These are phyloP conservation scores for Cantharis nigra DNA, from an alignment of 2,888 invertebrate genomes.

Conservation along the genomic window DNA sequence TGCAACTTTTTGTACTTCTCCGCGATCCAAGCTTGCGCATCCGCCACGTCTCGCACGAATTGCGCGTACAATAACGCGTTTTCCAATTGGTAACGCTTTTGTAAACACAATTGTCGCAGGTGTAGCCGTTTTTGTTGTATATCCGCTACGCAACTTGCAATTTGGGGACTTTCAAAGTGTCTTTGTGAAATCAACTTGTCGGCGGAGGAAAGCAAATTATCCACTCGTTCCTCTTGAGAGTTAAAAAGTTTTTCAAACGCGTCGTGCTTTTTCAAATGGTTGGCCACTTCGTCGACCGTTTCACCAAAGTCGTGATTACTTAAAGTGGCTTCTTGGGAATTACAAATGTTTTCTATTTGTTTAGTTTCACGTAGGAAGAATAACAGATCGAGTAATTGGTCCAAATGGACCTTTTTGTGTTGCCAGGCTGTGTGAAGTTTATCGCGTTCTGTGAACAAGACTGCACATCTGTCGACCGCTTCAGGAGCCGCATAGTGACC, in stretches of 20 bases:
- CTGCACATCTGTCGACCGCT: slow-evolving; percentile 78
- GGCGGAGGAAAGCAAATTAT: slow-evolving; percentile 80
- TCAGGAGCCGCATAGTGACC: slow-evolving; percentile 80
- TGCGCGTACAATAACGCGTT: slow-evolving; percentile 84
- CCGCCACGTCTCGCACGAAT: slow-evolving; percentile 89
- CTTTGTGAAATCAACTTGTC: slow-evolving; percentile 85
- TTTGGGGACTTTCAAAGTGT: slow-evolving; percentile 86
- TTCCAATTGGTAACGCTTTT: slow-evolving; percentile 70
- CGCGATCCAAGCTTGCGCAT: slow-evolving; percentile 88
- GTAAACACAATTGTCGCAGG: slow-evolving; percentile 69
- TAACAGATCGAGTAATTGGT: slow-evolving; percentile 91
- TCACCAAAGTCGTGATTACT: slow-evolving; percentile 72
- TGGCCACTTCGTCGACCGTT: slow-evolving; percentile 87
- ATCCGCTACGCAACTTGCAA: slow-evolving; percentile 74
- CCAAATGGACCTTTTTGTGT: slow-evolving; percentile 83
- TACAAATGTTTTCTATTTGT: slow-evolving; percentile 86
- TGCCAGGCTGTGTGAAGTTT: slow-evolving; percentile 86
- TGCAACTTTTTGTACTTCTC: slow-evolving; percentile 89
- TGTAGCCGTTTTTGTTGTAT: slow-evolving; percentile 73
- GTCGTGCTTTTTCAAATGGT: slow-evolving; percentile 89
- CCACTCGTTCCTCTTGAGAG: slow-evolving; percentile 87
- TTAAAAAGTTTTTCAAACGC: slow-evolving; percentile 90
- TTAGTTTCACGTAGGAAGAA: slow-evolving; percentile 94
- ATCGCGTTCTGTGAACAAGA: slow-evolving; percentile 77
- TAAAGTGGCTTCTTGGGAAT: slow-evolving; percentile 82